Base-by-base conservation (phyloP, 2,888 invertebrate genomes). In the Rugalucina vietnamica region DNA sequence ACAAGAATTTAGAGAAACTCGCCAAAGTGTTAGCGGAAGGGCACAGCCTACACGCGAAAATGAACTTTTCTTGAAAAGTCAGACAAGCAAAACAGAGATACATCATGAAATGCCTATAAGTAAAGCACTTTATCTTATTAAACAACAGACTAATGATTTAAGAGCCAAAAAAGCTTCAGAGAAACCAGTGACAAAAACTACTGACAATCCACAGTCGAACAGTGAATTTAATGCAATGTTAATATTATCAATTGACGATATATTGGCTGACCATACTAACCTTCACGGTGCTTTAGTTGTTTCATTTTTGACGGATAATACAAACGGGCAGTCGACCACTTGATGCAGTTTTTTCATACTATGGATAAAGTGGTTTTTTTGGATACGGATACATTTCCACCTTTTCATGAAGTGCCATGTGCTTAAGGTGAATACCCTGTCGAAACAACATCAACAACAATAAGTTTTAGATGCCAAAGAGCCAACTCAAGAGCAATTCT, bases 231-330 rank as follows among this genome's bases (percentile, higher is more conserved):
- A 81, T 24, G 86, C 86, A 1, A 86, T 86, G 86, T 60, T 86
- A 21, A 83, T 86, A 5, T 54, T 86, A 18, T 83, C 86, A 24
- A 81, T 86, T 1, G 83, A 86, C 50, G 86, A 86, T 50, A 81
- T 86, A 24, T 32, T 86, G 32, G 72, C 81, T 24, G 86, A 86
- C 43, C 86, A 86, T 12, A 77, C 86, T 18, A 81, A 71, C 1
- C 32, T 86, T 29, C 86, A 86, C 57, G 86, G 86, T 27, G 83
- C 86, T 18, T 54, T 85, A 18, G 82, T 85, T 0, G 36, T 85
- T 36, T 73, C 85, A 2, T 65, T 65, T 65, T 24, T 65, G 1
- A 4, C 12, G 24, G 65, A 65, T 21, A 65, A 65, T 18, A 65
- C 43, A 12, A 43, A 43, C 43, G 18, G 18, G 18, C 43, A 43